Percentiles rank a stretch among this genome's conserved stretches.
These are phyloP conservation scores for Asbolus verrucosus DNA, from an alignment of 1,140 invertebrate genomes.

Conservation along the genomic window DNA sequence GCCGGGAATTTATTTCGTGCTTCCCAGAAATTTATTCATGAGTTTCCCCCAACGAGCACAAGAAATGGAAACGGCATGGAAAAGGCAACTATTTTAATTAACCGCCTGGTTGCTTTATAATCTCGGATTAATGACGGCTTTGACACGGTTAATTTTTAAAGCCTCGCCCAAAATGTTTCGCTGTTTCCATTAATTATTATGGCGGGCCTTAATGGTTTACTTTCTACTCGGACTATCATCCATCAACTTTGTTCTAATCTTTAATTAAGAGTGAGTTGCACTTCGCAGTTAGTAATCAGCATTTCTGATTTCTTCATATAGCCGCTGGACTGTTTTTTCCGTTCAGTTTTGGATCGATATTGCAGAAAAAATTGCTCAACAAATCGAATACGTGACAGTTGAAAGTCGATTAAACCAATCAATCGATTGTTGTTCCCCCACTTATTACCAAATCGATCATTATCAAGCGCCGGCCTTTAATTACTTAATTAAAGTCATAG, in stretches of 20 bases:
- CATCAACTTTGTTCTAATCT: conserved; percentile 26
- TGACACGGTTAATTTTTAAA: conserved; percentile 37
- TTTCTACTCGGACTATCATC: conserved; percentile 23
- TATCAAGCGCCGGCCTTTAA: background rate
- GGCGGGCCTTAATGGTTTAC: conserved; percentile 20
- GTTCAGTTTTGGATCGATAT: too few relatives aligned
- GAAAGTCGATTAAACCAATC: too few relatives aligned
- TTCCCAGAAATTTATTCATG: conserved; percentile 2
- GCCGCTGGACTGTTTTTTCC: too few relatives aligned
- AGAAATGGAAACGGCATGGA: too few relatives aligned
- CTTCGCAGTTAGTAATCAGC: conserved; percentile 13
- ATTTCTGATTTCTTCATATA: conserved; percentile 26
- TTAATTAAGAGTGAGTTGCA: conserved; percentile 21
- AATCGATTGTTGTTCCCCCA: background rate
- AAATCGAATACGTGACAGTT: too few relatives aligned
- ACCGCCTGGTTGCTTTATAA: conserved; percentile 9
- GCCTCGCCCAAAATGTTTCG: conserved; percentile 28
- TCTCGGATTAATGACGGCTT: conserved; percentile 27
- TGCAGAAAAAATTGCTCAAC: too few relatives aligned
- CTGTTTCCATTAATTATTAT: conserved; percentile 16
- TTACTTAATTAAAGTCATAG: background rate
- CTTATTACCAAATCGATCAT: background rate
- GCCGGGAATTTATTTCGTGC: background rate
- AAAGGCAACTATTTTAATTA: conserved; percentile 18
- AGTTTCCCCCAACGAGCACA: background rate